These are phyloP conservation scores for Venustaconcha ellipsiformis DNA, from an alignment of 1,140 invertebrate genomes.

Conservation along the genomic window DNA sequence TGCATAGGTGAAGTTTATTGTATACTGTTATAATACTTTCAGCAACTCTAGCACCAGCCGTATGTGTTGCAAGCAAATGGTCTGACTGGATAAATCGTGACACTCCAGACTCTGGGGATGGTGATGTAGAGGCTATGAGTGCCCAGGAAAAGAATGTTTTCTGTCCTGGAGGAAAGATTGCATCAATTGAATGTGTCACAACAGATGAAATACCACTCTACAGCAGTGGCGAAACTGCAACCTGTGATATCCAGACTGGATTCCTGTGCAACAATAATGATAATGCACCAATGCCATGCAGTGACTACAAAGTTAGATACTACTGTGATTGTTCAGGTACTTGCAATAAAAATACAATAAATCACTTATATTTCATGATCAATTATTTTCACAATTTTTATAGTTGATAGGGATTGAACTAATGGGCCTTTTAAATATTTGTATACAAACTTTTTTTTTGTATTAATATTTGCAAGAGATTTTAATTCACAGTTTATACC, in stretches of 20 bases:
- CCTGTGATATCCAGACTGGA: constrained; percentile 65
- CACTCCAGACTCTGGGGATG: constrained; percentile 41
- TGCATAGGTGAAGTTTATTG: no score
- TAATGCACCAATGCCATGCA: constrained; percentile 55
- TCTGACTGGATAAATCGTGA: constrained; percentile 57
- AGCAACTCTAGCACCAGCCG: no score
- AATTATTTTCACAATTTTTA: no score
- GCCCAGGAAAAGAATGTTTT: constrained; percentile 26
- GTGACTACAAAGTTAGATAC: constrained; percentile 70
- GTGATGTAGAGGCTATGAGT: constrained; percentile 52
- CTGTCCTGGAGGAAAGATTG: constrained; percentile 28
- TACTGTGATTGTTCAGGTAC: constrained; percentile 66
- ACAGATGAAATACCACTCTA: constrained; percentile 34
- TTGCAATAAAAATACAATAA: constrained; percentile 4
- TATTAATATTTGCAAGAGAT: no score
- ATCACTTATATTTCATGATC: no score
- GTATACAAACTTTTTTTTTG: no score
- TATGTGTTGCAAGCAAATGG: no score
- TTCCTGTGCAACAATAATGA: constrained; percentile 65
- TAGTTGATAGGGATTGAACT: no score
- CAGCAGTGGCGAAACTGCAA: constrained; percentile 52
- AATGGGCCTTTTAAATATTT: no score
- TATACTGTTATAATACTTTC: no score
- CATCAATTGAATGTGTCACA: constrained; percentile 24
- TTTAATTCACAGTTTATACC: no score